Evolutionary conservation across 2,888 invertebrate species (phyloP).

Genomic region (Synergus gifuensis): DNA sequence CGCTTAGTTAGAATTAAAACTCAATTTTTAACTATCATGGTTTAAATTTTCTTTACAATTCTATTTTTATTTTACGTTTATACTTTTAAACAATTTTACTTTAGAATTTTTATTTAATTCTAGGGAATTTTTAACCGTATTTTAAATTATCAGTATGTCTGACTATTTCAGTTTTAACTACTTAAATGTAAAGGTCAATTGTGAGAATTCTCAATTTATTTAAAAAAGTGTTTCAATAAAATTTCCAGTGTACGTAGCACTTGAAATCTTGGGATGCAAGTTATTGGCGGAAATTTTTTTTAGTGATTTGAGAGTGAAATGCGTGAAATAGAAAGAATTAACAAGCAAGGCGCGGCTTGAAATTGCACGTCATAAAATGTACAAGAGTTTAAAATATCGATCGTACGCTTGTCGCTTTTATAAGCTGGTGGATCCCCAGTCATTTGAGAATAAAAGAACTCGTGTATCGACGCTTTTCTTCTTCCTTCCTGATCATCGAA

Average conservation of each 20-base stretch:
- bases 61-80: too few relatives aligned
- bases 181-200: too few relatives aligned
- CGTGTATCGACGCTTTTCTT: conserved; percentile 27
- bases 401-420: conserved; percentile 18
- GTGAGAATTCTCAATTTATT: too few relatives aligned
- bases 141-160: too few relatives aligned
- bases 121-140: too few relatives aligned
- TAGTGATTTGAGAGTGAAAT: background rate
- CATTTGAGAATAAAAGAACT: conserved; percentile 8
- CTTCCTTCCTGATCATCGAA: conserved; percentile 13
- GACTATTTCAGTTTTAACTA: too few relatives aligned
- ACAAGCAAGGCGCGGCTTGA: conserved; percentile 23
- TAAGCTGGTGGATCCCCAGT: conserved; percentile 5
- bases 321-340: conserved; percentile 27
- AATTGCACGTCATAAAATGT: conserved; percentile 25
- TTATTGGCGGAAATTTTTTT: background rate
- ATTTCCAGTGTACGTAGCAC: too few relatives aligned
- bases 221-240: too few relatives aligned
- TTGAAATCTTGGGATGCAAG: background rate
- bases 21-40: background rate
- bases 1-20: too few relatives aligned
- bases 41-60: too few relatives aligned
- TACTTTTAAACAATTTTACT: too few relatives aligned
- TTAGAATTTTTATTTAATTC: too few relatives aligned
- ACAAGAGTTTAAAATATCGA: conserved; percentile 38